phyloP scores from a whole-genome alignment of 2,797 vertebrate genomes.

The Anguilla pacifica region DNA sequence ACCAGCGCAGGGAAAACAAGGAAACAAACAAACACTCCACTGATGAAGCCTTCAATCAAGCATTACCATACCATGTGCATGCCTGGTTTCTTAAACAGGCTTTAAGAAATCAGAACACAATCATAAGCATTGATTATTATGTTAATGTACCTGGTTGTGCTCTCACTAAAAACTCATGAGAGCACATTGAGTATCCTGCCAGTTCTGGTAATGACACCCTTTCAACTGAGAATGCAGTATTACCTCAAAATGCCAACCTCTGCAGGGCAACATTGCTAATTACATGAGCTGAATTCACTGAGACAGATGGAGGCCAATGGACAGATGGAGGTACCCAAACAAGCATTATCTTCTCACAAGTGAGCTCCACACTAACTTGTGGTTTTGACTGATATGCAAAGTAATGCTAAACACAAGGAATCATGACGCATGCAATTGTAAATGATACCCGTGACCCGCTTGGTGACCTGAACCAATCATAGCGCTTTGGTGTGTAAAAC shows the following conservation, averaged over 20 bases:
- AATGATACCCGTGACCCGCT: too few relatives aligned
- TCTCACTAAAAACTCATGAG: background rate
- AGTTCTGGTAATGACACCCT: background rate
- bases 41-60: background rate
- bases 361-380: background rate
- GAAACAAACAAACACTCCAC: background rate
- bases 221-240: background rate
- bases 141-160: background rate
- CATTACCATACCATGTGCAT: background rate
- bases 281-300: background rate
- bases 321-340: background rate
- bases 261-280: background rate
- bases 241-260: background rate
- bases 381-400: background rate
- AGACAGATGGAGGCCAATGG: background rate
- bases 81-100: background rate
- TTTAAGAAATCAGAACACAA: background rate
- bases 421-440: too few relatives aligned
- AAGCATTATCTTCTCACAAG: background rate
- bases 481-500: background rate
- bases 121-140: background rate
- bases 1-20: background rate
- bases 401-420: too few relatives aligned
- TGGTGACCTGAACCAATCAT: background rate
- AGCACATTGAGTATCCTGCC: background rate